Percentiles rank a stretch among this genome's conserved stretches.
phyloP scores from a whole-genome alignment of 2,888 invertebrate species.

The Diaperis boleti region DNA sequence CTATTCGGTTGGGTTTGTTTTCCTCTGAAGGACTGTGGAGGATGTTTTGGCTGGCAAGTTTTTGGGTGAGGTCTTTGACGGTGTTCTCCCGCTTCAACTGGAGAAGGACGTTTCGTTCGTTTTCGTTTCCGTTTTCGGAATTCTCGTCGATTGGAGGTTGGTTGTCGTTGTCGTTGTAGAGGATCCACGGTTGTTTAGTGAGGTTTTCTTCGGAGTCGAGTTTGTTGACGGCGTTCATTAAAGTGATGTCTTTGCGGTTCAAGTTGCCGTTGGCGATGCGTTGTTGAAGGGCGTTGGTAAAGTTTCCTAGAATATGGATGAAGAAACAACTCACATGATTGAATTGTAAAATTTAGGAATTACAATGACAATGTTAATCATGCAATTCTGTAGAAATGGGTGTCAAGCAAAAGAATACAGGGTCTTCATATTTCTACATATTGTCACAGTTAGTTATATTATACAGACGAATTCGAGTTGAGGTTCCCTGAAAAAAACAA shows the following conservation, averaged over 20 bases:
- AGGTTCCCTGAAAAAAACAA: neutral
- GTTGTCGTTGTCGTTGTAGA: slow-evolving; percentile 52
- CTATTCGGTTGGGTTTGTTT: slow-evolving; percentile 74
- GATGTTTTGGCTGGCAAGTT: slow-evolving; percentile 79
- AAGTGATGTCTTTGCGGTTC: slow-evolving; percentile 69
- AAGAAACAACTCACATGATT: neutral
- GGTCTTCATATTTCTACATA: too few relatives aligned
- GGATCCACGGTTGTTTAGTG: slow-evolving; percentile 64
- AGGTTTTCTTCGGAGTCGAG: slow-evolving; percentile 68
- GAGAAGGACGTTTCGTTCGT: slow-evolving; percentile 71
- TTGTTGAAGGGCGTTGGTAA: slow-evolving; percentile 71
- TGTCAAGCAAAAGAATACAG: too few relatives aligned
- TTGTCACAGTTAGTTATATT: too few relatives aligned
- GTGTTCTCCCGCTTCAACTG: slow-evolving; percentile 85
- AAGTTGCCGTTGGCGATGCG: slow-evolving; percentile 72
- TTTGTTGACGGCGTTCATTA: slow-evolving; percentile 71
- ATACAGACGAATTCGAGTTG: too few relatives aligned
- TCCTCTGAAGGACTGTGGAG: slow-evolving; percentile 71
- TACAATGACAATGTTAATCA: too few relatives aligned
- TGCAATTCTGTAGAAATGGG: too few relatives aligned
- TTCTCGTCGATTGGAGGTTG: slow-evolving; percentile 70
- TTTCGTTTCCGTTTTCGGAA: slow-evolving; percentile 67
- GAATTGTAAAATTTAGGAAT: neutral
- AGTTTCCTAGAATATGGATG: slow-evolving; percentile 67
- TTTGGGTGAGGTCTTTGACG: slow-evolving; percentile 90